Evolutionary conservation across 2,113 vertebrate genomes (phyloP).

Genomic region (Bos taurus): ARS-UCD2.0 NC_037344.1:50852501-50853000

Average conservation of each 20-base stretch:
- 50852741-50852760: not conserved
- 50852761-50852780: too few relatives aligned
- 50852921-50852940: not conserved
- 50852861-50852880: not conserved
- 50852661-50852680: not conserved
- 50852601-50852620: accelerated
- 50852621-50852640: too few relatives aligned
- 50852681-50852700: not conserved
- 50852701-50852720: not conserved
- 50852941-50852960: not conserved
- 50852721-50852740: not conserved
- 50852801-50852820: not conserved
- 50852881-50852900: not conserved
- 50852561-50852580: not conserved
- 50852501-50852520: constrained; percentile 94
- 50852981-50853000: accelerated
- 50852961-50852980: not conserved
- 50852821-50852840: not conserved
- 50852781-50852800: not conserved
- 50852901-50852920: not conserved
- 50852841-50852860: not conserved
- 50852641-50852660: accelerated
- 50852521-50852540: constrained; percentile 90
- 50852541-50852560: constrained; percentile 75
- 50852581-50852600: accelerated